phyloP scores from a whole-genome alignment of 2,113 vertebrate species.

The Microcebus griseorufus region DNA sequence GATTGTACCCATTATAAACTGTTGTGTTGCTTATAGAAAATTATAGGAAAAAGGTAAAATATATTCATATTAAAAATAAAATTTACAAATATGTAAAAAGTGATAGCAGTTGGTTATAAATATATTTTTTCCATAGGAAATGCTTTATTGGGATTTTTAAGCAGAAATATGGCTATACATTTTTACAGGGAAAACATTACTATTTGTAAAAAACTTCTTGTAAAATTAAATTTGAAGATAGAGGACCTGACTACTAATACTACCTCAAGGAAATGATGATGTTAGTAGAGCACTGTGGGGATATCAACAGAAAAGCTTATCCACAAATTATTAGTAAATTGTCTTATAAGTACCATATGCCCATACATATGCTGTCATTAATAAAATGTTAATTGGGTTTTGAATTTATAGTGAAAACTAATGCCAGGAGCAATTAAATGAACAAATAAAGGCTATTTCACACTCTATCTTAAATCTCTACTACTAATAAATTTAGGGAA shows the following conservation, averaged over 20 bases:
- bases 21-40: not conserved
- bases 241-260: not conserved
- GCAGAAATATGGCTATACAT: not conserved
- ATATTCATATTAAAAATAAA: slow-evolving; percentile 30
- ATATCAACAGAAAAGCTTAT: not conserved
- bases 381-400: slow-evolving; percentile 51
- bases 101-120: not conserved
- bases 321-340: not conserved
- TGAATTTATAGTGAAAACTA: slow-evolving; percentile 48
- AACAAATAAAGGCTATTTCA: not conserved
- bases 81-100: not conserved
- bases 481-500: not conserved
- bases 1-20: not conserved
- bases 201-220: not conserved
- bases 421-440: slow-evolving; percentile 10
- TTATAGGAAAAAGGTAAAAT: not conserved
- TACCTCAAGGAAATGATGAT: slow-evolving; percentile 20
- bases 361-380: not conserved
- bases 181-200: not conserved
- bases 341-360: not conserved
- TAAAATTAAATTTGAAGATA: slow-evolving; percentile 59
- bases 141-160: not conserved
- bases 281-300: not conserved
- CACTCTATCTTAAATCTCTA: not conserved
- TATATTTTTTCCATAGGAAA: not conserved